Base-by-base conservation (phyloP, 2,797 vertebrate species). In the Smutsia temminckii region DNA sequence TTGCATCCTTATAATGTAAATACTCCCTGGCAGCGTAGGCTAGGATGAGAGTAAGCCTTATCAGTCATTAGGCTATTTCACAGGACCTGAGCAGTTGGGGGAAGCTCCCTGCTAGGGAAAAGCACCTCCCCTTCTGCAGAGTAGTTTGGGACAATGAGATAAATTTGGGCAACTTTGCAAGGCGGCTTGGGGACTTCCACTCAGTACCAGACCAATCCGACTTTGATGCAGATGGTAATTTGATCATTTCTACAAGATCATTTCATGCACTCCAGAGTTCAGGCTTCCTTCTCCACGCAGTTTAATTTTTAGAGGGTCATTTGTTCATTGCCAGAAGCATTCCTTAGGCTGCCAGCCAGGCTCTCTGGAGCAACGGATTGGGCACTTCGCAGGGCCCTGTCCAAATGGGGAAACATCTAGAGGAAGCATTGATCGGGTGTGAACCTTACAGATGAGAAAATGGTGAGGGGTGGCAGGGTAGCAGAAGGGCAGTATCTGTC, bases 401-500 rank as follows among this genome's bases (percentile, higher is more conserved):
- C 84, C 75, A 85, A 85, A 68, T 13, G 46, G 89, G 34, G 57
- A 46, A 72, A 75, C 79, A 81, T 84, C 80, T 84, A 61, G 68
- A 86, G 93, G 84, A 94, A 75, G 79, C 37, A 72, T 94, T 92
- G 89, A 96, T 94, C 97, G 97, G 86, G 91, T 75, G 89, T 71
- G 97, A 93, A 93, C 92, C 34, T 57, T 89, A 57, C 17, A 20
- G 61, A 95, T n/a, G 93, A 95, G 5, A 3, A 74, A 94, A 71
- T 91, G 17, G 66, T 80, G 94, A 89, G 42, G 91, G 83, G 64
- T 63, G 87, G 71, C 40, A 4, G 79, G 93, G 93, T 68, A 95
- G 63, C 1, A 8, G 94, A 95, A 86, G 78, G 42, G 77, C 46
- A 63, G 34, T 53, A 87, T 68, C 86, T 96, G 79, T 96, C 95